These are phyloP conservation scores for Euclidia mi DNA, from an alignment of 2,888 invertebrate species.

Conservation along the genomic window DNA sequence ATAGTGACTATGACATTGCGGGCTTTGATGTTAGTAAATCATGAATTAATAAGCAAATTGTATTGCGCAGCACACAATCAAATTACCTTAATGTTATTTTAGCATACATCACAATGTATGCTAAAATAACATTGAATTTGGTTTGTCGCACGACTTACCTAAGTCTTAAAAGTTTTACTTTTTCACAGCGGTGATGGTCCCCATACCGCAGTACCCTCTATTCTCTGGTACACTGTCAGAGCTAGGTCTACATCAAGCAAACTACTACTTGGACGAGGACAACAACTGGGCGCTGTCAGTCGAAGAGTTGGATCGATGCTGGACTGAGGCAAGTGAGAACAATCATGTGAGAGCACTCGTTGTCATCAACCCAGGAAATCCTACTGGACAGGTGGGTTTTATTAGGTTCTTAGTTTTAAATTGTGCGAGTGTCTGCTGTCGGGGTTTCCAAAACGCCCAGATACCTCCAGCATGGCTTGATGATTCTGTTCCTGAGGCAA, in stretches of 20 bases:
- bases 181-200: slow-evolving; percentile 96
- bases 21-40: too few relatives aligned
- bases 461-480: too few relatives aligned
- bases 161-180: not conserved
- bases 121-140: too few relatives aligned
- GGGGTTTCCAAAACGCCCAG: too few relatives aligned
- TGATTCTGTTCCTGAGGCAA: too few relatives aligned
- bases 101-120: too few relatives aligned
- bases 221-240: slow-evolving; percentile 98
- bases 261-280: slow-evolving; percentile 97
- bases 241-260: slow-evolving; percentile 94
- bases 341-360: slow-evolving; percentile 95
- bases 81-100: too few relatives aligned
- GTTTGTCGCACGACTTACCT: too few relatives aligned
- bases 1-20: too few relatives aligned
- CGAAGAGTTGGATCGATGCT: slow-evolving; percentile 93
- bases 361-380: slow-evolving; percentile 99
- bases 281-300: slow-evolving; percentile 95
- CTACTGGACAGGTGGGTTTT: slow-evolving; percentile 94
- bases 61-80: too few relatives aligned
- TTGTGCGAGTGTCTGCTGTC: too few relatives aligned
- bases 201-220: slow-evolving; percentile 99
- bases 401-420: not conserved
- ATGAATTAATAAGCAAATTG: too few relatives aligned
- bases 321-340: slow-evolving; percentile 89